A percentile compares a stretch with the other conserved stretches of the same genome.
These are phyloP conservation scores for Lydus trimaculatus DNA, from an alignment of 2,888 invertebrate species.

Conservation along the genomic window DNA sequence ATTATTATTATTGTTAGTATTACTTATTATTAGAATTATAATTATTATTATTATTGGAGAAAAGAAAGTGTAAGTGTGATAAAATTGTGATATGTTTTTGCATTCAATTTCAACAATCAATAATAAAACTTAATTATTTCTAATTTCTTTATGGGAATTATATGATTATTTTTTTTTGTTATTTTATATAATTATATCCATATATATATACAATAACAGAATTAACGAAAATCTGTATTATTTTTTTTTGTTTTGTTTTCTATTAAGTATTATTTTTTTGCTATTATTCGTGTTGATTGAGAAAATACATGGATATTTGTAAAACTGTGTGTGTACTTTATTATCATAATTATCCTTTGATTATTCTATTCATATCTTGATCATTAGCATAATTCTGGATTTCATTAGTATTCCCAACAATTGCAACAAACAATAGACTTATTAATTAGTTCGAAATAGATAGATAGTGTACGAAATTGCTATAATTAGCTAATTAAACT, in stretches of 20 bases:
- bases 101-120: not conserved
- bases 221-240: constrained; percentile 13
- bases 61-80: not conserved
- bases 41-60: constrained; percentile 2
- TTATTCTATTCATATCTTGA: no score
- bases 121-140: constrained; percentile 35
- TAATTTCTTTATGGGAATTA: constrained; percentile 36
- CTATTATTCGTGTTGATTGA: not conserved
- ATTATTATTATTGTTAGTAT: constrained; percentile 39
- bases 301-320: constrained; percentile 1
- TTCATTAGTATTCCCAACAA: not conserved
- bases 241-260: not conserved
- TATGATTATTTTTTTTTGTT: constrained; percentile 33
- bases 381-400: no score
- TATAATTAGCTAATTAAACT: no score
- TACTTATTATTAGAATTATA: constrained; percentile 7
- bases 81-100: constrained; percentile 10
- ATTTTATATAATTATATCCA: constrained; percentile 8
- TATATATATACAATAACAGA: not conserved
- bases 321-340: not conserved
- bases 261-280: not conserved
- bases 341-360: not conserved
- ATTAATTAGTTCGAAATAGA: no score
- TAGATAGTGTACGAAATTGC: no score
- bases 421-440: not conserved